Conservation (phyloP, 1,140 invertebrate species). For the Eupristina koningsbergeri region DNA sequence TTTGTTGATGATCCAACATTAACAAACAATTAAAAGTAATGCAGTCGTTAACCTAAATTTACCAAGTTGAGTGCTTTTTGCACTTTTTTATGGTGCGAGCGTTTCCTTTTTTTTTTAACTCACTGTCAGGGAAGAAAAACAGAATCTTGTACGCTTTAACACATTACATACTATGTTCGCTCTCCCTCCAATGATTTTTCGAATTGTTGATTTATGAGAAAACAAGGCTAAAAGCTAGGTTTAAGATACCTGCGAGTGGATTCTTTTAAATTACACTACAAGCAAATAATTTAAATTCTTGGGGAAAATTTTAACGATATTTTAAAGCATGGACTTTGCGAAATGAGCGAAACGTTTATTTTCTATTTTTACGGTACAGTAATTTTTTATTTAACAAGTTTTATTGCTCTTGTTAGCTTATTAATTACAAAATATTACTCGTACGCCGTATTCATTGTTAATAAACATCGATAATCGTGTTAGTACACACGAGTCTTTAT, state of each 20-base stretch:
- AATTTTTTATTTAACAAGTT: background rate
- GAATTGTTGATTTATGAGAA: slow-evolving; percentile 45
- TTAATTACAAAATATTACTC: background rate
- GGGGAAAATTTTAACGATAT: background rate
- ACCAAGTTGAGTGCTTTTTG: slow-evolving; percentile 5
- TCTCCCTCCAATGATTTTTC: slow-evolving; percentile 19
- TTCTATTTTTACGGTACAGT: background rate
- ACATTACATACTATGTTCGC: background rate
- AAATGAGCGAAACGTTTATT: background rate
- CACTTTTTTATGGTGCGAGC: slow-evolving; percentile 2
- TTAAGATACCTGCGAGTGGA: slow-evolving; percentile 21
- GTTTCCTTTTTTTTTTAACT: slow-evolving; percentile 4
- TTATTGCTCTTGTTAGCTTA: background rate
- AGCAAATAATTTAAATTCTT: slow-evolving; percentile 12
- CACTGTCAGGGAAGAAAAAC: background rate
- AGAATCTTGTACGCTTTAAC: background rate
- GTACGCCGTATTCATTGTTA: background rate
- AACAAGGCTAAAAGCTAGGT: slow-evolving; percentile 37
- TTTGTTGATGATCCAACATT: slow-evolving; percentile 15
- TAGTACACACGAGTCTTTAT: background rate
- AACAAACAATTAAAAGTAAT: slow-evolving; percentile 39
- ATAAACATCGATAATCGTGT: background rate
- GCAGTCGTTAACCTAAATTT: slow-evolving; percentile 38
- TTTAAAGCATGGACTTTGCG: background rate
- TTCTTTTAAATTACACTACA: slow-evolving; percentile 17